phyloP scores from a whole-genome alignment of 2,797 vertebrate species.

The Brachyrhaphis roseni region DNA sequence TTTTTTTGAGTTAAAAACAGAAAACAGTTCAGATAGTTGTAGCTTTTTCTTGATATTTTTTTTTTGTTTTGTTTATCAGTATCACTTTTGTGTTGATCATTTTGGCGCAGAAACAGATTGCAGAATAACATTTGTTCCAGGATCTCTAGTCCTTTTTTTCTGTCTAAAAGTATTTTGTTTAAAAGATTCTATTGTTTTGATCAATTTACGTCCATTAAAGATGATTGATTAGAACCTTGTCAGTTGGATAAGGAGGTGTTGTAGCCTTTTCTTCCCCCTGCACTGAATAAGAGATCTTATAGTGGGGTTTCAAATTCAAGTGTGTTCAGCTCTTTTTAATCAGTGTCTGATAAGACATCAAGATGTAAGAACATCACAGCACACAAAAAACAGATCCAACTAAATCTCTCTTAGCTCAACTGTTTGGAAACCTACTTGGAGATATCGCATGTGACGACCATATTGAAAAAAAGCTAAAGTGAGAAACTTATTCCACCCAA shows the following conservation, averaged over 20 bases:
- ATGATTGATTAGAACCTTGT: background rate
- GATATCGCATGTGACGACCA: conserved; percentile 9
- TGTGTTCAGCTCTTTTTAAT: background rate
- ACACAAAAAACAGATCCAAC: background rate
- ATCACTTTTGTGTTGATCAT: background rate
- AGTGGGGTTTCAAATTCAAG: background rate
- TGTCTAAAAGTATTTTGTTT: background rate
- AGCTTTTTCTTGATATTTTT: background rate
- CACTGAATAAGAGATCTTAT: background rate
- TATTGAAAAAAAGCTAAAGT: conserved; percentile 32
- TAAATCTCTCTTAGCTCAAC: background rate
- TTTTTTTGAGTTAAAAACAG: background rate
- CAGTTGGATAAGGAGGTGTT: background rate
- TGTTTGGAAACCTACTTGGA: conserved; percentile 15
- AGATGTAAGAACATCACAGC: background rate
- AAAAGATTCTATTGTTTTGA: background rate
- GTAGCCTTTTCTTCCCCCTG: background rate
- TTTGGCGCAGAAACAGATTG: background rate
- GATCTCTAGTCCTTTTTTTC: background rate
- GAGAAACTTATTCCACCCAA: conserved; percentile 24
- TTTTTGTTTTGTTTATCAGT: background rate
- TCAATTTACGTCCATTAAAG: background rate
- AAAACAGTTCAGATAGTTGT: background rate
- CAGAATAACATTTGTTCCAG: background rate
- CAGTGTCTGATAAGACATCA: background rate